Base-by-base conservation (phyloP, 1,140 invertebrate species). In the Anadara kagoshimensis region DNA sequence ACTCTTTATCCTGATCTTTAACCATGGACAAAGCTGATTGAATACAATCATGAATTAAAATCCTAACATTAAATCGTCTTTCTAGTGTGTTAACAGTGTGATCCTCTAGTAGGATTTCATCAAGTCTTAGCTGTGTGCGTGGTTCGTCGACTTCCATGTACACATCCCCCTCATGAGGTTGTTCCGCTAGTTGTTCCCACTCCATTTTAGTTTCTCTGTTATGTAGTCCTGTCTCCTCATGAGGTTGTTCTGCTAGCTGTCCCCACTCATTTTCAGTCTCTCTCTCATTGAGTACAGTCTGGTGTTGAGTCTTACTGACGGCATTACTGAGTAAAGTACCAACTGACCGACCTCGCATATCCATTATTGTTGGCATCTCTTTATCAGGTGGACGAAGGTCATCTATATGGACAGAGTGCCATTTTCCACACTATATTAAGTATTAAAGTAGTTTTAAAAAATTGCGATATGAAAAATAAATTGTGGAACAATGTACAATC, bases 331-430 rank as follows among this genome's bases (percentile, higher is more conserved):
- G 45, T 29, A 83, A 69, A 18, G 63, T 62, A 41, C 79, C 73
- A 14, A 83, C 66, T 58, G 75, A 73, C 14, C 73, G 59, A 29
- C 69, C 63, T 22, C 63, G 54, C 67, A 87, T 74, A 0, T 79
- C 63, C 18, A 45, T 45, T 7, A 86, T 16, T n/a, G 69, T 43
- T 36, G 85, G 81, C 58, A 83, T 58, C 7, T 62, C 45, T 16
- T 74, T 57, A 26, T 65, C 56, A 22, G 69, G 45, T 10, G 81
- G 74, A 14, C 73, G 65, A 12, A 87, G 62, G 45, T 88, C 85
- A 79, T 88, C 86, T 26, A 88, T 83, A 64, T 88, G 86, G 4
- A 82, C 78, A 36, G 79, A 87, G 41, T 84, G 79, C 86, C 86
- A 88, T 53, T 73, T 70, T 16, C 85, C 85, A 75, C 80, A 83